Base-by-base conservation (phyloP, 2,888 invertebrate species). In the Rhynchonema sp. region DNA sequence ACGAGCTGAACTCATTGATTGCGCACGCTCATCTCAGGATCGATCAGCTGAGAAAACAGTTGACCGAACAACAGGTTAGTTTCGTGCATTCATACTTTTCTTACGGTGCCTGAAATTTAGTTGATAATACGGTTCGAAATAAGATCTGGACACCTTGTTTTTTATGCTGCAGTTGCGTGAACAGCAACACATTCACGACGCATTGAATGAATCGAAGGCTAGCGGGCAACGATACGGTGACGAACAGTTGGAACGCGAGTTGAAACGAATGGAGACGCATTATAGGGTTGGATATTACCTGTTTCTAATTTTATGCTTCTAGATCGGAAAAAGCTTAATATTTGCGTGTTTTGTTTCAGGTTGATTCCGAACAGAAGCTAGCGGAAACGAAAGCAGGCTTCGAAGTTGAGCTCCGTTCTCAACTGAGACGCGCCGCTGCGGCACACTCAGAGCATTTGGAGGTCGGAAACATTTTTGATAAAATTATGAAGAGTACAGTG, bases 361-460 rank as follows among this genome's bases (percentile, higher is more conserved):
- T 38, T 9, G 38, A 38, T 13, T 9, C 38, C 38, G 38, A 38
- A 52, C 58, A 1, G 55, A 59, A 53, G 83, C 77, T 82, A 62
- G 74, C 85, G 60, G 77, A 80, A 68, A 77, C 84, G 52, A 81
- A 81, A 67, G 79, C 81, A 1, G 81, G 82, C 55, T 79, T 82
- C 29, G 72, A 72, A 58, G 62, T 79, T 56, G 84, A 84, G 62
- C 74, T 90, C 60, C 82, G 85, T 55, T 80, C 81, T 22, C 84
- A 88, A 68, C 73, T 96, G 62, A 85, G 85, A 71, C 80, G 85
- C 58, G 90, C 91, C 69, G 82, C 84, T 1, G 86, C 88, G 68
- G 83, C 88, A 0, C 89, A 91, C 74, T 79, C 83, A 57, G 89
- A 90, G 72, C 76, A 77, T 62, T 64, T 77, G 49, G 72, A 71